phyloP scores from a whole-genome alignment of 2,113 vertebrate genomes.

The Channa argus region DNA sequence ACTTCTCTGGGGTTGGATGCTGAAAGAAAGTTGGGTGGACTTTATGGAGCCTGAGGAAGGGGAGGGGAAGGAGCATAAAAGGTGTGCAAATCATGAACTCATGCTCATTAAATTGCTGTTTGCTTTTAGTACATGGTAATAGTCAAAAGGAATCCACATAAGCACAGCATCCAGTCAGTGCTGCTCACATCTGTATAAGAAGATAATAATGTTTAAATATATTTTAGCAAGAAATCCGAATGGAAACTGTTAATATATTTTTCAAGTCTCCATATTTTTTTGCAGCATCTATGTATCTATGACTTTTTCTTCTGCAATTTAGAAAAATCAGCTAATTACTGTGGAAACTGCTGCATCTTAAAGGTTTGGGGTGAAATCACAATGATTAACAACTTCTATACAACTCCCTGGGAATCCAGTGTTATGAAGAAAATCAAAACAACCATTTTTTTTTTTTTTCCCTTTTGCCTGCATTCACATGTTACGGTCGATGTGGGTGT shows the following conservation, averaged over 20 bases:
- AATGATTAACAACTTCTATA: too few species aligned
- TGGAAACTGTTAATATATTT: background rate
- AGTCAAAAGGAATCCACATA: conserved; percentile 1
- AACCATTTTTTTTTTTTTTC: background rate
- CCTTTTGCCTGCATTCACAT: background rate
- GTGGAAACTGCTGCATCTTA: too few species aligned
- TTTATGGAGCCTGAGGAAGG: too few species aligned
- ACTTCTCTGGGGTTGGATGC: too few species aligned
- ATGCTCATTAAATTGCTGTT: conserved; percentile 6
- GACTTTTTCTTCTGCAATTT: too few species aligned
- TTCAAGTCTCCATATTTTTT: too few species aligned
- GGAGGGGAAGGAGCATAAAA: background rate
- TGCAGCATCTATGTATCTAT: too few species aligned
- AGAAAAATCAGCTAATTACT: too few species aligned
- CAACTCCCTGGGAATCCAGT: background rate
- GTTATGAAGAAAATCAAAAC: conserved; percentile 11
- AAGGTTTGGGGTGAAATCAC: too few species aligned
- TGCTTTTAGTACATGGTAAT: background rate
- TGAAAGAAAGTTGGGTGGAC: too few species aligned
- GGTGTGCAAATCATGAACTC: background rate
- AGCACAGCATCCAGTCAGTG: background rate
- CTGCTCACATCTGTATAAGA: background rate
- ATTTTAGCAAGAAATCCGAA: background rate
- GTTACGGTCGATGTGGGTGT: conserved; percentile 53
- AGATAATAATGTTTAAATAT: too few species aligned